Evolutionary conservation across 1,140 invertebrate genomes (phyloP), one percentile per base, ranked within the genome.

Genomic region (Penaeus chinensis): DNA sequence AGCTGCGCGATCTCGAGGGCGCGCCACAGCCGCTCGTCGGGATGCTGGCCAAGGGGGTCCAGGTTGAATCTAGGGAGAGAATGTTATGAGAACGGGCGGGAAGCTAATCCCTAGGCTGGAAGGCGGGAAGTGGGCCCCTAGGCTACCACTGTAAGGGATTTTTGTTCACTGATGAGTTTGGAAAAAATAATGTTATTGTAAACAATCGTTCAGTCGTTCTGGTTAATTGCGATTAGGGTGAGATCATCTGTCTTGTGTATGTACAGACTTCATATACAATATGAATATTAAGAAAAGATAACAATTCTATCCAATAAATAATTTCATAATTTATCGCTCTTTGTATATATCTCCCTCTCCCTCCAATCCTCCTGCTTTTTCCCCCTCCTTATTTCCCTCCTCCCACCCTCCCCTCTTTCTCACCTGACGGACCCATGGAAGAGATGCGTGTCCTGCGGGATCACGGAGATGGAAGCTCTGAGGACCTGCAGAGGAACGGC

Each of bases 401-500:
- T 20, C 20, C 22, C 42, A n/a, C 79, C 24, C 22, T 20, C 24
- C 2, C 22, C 24, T 7, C 74, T 65, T 16, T 3, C 66, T 78
- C 89, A 94, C 93, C 93, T 92, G 22, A 94, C 91, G 24, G 93
- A 94, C 61, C 94, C 94, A 84, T 93, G 93, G 90, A 95, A 95
- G 87, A 95, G 92, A 61, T 94, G 93, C 27, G 93, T 92, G 88
- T 95, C 94, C 91, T 95, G 94, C 54, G 94, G 94, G 90, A 95
- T 94, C n/a, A 94, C 93, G 1, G 94, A 93, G 5, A 95, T 91
- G 62, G 92, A 91, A 91, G 94, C 93, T 92, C 95, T 92, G n/a
- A 97, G 92, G 84, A 94, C 93, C 81, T 95, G 93, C 42, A 97
- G 92, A 37, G 96, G 95, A 42, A 97, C 94, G 66, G 92, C 91